phyloP scores from a whole-genome alignment of 2,888 invertebrate species.

The Nomada fucata region DNA sequence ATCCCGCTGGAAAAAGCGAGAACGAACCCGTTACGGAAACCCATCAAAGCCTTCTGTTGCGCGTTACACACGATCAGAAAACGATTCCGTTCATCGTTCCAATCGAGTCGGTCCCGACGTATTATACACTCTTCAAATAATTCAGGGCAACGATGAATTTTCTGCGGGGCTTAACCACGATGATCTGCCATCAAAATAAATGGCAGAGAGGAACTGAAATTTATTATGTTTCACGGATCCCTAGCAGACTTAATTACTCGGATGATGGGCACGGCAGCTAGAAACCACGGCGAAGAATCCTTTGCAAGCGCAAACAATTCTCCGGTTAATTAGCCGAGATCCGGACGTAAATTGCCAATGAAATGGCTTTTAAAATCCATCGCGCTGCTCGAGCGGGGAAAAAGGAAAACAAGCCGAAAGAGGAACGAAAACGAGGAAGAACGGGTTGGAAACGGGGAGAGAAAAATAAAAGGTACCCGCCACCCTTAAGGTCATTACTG shows the following conservation, averaged over 20 bases:
- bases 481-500: slow-evolving; percentile 39
- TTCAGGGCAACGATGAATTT: background rate
- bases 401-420: background rate
- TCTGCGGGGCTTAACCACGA: background rate
- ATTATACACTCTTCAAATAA: background rate
- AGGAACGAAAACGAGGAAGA: background rate
- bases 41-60: slow-evolving; percentile 21
- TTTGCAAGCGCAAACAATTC: slow-evolving; percentile 50
- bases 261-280: slow-evolving; percentile 52
- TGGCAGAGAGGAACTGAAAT: background rate
- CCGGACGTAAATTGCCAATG: slow-evolving; percentile 50
- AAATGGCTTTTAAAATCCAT: slow-evolving; percentile 43
- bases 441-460: background rate
- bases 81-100: background rate
- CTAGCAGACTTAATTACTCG: slow-evolving; percentile 56
- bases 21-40: slow-evolving; percentile 15
- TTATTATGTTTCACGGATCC: slow-evolving; percentile 53
- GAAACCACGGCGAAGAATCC: slow-evolving; percentile 43
- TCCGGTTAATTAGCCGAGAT: slow-evolving; percentile 49
- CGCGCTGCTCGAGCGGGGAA: background rate
- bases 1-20: slow-evolving; percentile 13
- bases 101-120: background rate
- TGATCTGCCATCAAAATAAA: background rate
- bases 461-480: slow-evolving; percentile 11
- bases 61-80: slow-evolving; percentile 24